A percentile compares a stretch with the other conserved stretches of the same genome.
phyloP scores from a whole-genome alignment of 2,888 invertebrate genomes.

The Tachina fera region DNA sequence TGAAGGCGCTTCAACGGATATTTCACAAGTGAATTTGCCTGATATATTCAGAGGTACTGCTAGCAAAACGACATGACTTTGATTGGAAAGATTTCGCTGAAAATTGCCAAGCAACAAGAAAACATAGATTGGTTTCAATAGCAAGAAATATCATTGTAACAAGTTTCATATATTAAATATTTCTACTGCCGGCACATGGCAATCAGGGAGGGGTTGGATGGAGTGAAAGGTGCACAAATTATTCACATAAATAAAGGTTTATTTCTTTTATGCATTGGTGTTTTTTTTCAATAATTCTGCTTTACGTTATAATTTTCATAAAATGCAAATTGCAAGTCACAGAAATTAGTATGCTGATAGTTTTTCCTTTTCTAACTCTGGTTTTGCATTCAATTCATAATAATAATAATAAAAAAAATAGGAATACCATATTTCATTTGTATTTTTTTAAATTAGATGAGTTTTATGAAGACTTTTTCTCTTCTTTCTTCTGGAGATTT shows the following conservation, averaged over 20 bases:
- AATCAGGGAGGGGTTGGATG: not conserved
- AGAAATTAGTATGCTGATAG: slow-evolving; percentile 64
- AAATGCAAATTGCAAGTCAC: slow-evolving; percentile 69
- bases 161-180: slow-evolving; percentile 27
- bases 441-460: slow-evolving; percentile 36
- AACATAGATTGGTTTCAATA: slow-evolving; percentile 71
- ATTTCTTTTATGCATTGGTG: not conserved
- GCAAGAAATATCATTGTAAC: slow-evolving; percentile 21
- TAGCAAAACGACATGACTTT: slow-evolving; percentile 82
- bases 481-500: slow-evolving; percentile 4
- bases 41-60: slow-evolving; percentile 82
- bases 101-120: slow-evolving; percentile 53
- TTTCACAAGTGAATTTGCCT: slow-evolving; percentile 83
- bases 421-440: slow-evolving; percentile 58
- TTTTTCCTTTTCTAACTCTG: slow-evolving; percentile 46
- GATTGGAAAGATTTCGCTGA: slow-evolving; percentile 82
- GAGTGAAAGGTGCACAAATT: slow-evolving; percentile 27
- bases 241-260: slow-evolving; percentile 20
- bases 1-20: slow-evolving; percentile 83
- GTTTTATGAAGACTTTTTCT: slow-evolving; percentile 30
- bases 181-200: not conserved
- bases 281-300: slow-evolving; percentile 47
- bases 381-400: slow-evolving; percentile 51
- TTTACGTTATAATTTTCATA: slow-evolving; percentile 61
- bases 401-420: slow-evolving; percentile 13